Evolutionary conservation across 2,113 vertebrate genomes (phyloP).

Genomic region (Dipodomys spectabilis): DNA sequence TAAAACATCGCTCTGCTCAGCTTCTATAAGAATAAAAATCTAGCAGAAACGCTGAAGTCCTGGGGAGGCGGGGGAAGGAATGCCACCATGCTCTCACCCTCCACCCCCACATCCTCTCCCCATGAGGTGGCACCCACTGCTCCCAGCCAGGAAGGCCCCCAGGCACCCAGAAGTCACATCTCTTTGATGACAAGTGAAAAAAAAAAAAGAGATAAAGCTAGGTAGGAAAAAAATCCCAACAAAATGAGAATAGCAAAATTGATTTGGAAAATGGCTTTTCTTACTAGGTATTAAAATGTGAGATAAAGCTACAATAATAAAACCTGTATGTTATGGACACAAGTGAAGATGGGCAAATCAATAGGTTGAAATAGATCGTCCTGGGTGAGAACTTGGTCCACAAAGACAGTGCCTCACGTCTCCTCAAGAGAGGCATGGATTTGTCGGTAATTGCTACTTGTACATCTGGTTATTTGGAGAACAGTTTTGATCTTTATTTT

Average conservation of each 20-base stretch:
- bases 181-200: background rate
- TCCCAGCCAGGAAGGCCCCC: background rate
- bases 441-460: constrained; percentile 45
- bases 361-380: background rate
- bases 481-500: constrained; percentile 49
- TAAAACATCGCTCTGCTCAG: constrained; percentile 87
- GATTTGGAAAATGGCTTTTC: background rate
- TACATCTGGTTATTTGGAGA: constrained; percentile 61
- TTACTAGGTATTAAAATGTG: constrained; percentile 48
- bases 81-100: constrained; percentile 71
- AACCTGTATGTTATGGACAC: constrained; percentile 61
- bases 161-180: background rate
- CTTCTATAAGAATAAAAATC: constrained; percentile 88
- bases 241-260: background rate
- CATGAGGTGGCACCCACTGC: background rate
- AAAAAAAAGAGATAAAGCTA: background rate
- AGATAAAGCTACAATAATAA: constrained; percentile 76
- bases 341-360: background rate
- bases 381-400: background rate
- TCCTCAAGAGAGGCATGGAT: background rate
- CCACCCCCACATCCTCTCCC: background rate
- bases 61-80: constrained; percentile 35
- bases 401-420: no score
- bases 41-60: constrained; percentile 84
- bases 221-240: background rate